Evolutionary conservation across 2,797 vertebrate genomes (phyloP).

Genomic region (Euphonia xanthogaster): DNA sequence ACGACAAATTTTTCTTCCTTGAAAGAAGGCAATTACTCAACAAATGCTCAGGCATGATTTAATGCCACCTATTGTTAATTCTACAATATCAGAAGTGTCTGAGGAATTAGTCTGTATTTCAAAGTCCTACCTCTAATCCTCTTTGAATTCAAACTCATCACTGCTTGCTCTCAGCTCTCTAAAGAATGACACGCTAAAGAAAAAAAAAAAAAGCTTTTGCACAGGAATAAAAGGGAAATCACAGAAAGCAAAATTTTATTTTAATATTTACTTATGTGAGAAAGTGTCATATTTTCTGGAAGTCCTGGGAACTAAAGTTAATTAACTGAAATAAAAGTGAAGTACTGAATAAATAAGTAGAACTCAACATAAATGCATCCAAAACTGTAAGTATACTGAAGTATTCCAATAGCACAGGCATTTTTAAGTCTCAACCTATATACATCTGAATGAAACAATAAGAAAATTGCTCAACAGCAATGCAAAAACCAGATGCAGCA

Average conservation of each 20-base stretch:
- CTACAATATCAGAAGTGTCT: conserved; percentile 4
- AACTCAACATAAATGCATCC: background rate
- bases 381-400: background rate
- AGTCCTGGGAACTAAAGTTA: background rate
- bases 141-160: background rate
- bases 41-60: conserved; percentile 9
- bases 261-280: background rate
- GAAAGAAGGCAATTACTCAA: conserved; percentile 18
- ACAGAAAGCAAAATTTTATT: background rate
- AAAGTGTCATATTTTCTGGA: background rate
- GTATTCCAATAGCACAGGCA: background rate
- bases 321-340: background rate
- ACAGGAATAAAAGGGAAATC: background rate
- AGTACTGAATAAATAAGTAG: background rate
- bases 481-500: background rate
- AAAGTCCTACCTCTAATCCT: conserved; percentile 7
- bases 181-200: background rate
- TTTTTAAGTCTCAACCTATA: background rate
- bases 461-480: background rate
- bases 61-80: conserved; percentile 23
- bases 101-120: conserved; percentile 26
- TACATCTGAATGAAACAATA: background rate
- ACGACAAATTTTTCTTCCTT: background rate
- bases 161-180: background rate
- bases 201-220: background rate